These are phyloP conservation scores for Chaetorhynchus papuensis DNA, from an alignment of 2,113 vertebrate species.

Conservation along the genomic window DNA sequence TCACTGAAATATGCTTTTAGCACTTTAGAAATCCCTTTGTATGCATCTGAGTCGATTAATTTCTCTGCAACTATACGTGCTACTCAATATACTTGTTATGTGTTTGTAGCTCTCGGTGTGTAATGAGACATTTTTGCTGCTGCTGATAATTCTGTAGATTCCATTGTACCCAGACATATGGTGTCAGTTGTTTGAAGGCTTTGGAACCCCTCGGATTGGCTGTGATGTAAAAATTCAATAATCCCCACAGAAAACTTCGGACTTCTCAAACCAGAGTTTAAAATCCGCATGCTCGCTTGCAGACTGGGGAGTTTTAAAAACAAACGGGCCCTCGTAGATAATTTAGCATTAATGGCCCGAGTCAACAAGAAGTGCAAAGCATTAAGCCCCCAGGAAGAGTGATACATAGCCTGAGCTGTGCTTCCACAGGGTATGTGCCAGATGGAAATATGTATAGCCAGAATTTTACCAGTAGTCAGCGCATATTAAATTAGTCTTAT, in stretches of 20 bases:
- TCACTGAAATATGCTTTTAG: conserved; percentile 33
- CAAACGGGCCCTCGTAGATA: conserved; percentile 50
- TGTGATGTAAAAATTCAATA: conserved; percentile 46
- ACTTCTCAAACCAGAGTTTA: conserved; percentile 8
- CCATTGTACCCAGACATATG: conserved; percentile 42
- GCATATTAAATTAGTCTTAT: not conserved
- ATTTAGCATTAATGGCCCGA: conserved; percentile 47
- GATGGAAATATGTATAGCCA: conserved; percentile 5
- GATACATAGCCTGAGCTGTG: not conserved
- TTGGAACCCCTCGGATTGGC: conserved; percentile 4
- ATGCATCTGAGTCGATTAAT: conserved; percentile 49
- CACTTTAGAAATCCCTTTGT: conserved; percentile 45
- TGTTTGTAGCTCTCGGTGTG: not conserved
- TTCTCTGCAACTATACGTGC: not conserved
- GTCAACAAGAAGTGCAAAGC: conserved; percentile 41
- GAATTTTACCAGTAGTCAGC: not conserved
- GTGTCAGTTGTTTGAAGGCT: conserved; percentile 45
- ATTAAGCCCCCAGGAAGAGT: not conserved
- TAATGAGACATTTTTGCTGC: conserved; percentile 54
- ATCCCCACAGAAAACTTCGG: conserved; percentile 52
- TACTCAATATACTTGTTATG: conserved; percentile 32
- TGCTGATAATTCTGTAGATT: conserved; percentile 45
- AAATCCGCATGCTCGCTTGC: not conserved
- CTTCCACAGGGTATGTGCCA: not conserved
- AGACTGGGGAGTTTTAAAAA: conserved; percentile 52